Percentiles rank a stretch among this genome's conserved stretches.
Evolutionary conservation across 2,113 vertebrate species (phyloP).

Genomic region (Sylvilagus bachmani): DNA sequence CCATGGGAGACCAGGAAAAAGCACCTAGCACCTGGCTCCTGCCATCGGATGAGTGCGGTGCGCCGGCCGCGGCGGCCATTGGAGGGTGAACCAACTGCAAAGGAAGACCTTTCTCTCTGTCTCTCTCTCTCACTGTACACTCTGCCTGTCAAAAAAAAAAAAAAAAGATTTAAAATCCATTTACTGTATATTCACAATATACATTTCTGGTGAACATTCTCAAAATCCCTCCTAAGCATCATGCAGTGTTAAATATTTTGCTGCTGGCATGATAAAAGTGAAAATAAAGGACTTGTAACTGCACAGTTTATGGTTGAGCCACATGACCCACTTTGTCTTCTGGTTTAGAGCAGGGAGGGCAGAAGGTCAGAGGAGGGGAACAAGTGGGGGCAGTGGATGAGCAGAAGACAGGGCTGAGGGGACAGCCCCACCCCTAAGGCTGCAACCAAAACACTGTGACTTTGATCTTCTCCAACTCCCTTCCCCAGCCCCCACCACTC

Average conservation of each 20-base stretch:
- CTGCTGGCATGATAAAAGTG: neutral
- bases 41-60: too few relatives aligned
- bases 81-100: too few relatives aligned
- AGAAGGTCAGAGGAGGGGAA: neutral
- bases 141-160: too few relatives aligned
- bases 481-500: neutral
- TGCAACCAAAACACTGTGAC: neutral
- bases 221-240: neutral
- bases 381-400: neutral
- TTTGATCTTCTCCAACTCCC: constrained; percentile 74
- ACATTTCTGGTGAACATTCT: too few relatives aligned
- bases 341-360: neutral
- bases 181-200: too few relatives aligned
- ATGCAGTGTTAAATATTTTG: neutral
- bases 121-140: too few relatives aligned
- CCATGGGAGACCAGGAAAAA: too few relatives aligned
- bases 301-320: neutral
- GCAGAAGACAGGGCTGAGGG: neutral
- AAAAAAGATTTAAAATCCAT: too few relatives aligned
- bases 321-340: neutral
- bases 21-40: too few relatives aligned
- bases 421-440: neutral
- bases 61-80: too few relatives aligned
- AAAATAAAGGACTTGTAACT: neutral
- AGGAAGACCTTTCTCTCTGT: too few relatives aligned